Evolutionary conservation across 2,113 vertebrate genomes (phyloP), one percentile per base, ranked within the genome.

Genomic region (Bostrychus sinensis): DNA sequence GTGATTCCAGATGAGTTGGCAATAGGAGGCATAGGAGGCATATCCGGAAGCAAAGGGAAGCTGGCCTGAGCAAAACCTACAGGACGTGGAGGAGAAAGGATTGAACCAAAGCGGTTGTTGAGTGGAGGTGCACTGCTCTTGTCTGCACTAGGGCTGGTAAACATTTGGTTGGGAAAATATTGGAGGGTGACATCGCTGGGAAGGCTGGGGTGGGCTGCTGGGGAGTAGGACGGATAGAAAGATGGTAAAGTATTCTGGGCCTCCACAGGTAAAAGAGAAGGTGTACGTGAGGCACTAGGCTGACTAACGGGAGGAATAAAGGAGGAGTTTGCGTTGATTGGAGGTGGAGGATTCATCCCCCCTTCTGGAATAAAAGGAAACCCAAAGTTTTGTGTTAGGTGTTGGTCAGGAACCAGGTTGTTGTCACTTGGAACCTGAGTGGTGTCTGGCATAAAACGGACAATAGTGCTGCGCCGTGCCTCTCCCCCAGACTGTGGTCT

Each of bases 91-190:
- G 97, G 97, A 22, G 96, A 98, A n/a, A 99, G 90, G 79, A 99
- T 98, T n/a, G 97, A 97, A 56, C 97, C 94, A 37, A 99, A 99
- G 16, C 96, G 93, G 83, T 98, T 98, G 86, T 97, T 99, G 48
- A 98, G 88, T 3, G 93, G 91, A 32, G 96, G 92, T 12, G 91
- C 75, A 48, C 92, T 95, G 0, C 94, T 91, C 72, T 98, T 98
- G 78, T 98, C 97, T 0, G 95, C 91, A 69, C 90, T 93, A 8
- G 97, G 95, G 89, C 97, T 98, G 28, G 95, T 93, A 88, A 98
- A 99, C 95, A 98, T 98, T 64, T 98, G 97, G 81, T 98, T 99
- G 55, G 97, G 92, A 73, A 99, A 99, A 80, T 99, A 99, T 61
- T 96, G 95, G 42, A 99, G 91, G 5, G 95, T 95, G 80, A 99